Conservation (phyloP, 2,113 vertebrate species). For the Nycticryphes semicollaris region DNA sequence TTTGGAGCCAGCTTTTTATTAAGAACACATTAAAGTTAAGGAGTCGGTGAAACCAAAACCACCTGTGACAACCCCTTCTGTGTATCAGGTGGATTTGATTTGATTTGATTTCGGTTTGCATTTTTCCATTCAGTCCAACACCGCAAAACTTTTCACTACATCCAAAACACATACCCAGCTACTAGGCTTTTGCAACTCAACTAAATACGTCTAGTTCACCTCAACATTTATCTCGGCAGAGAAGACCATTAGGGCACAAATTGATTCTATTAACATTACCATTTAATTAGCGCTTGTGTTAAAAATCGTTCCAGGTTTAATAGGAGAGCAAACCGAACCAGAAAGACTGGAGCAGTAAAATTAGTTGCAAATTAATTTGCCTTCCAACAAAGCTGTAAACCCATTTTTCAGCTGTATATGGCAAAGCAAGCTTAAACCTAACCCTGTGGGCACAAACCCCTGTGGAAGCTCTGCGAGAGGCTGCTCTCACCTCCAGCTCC, state of each 20-base stretch:
- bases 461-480: not conserved
- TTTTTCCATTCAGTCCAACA: not conserved
- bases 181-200: not conserved
- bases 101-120: not conserved
- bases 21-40: not conserved
- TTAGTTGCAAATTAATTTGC: not conserved
- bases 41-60: not conserved
- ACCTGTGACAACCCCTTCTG: not conserved
- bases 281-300: slow-evolving; percentile 21
- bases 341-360: not conserved
- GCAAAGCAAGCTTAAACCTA: not conserved
- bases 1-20: not conserved
- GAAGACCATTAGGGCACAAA: not conserved
- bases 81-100: not conserved
- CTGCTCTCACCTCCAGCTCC: slow-evolving; percentile 90
- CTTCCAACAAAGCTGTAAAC: not conserved
- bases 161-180: not conserved
- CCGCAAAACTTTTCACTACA: not conserved
- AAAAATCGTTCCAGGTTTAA: not conserved
- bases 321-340: not conserved
- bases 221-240: not conserved
- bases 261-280: not conserved
- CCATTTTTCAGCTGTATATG: not conserved
- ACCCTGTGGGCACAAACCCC: not conserved
- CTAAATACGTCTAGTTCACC: not conserved